Conservation (phyloP, 1,140 invertebrate species). For the Bombus breviceps region DNA sequence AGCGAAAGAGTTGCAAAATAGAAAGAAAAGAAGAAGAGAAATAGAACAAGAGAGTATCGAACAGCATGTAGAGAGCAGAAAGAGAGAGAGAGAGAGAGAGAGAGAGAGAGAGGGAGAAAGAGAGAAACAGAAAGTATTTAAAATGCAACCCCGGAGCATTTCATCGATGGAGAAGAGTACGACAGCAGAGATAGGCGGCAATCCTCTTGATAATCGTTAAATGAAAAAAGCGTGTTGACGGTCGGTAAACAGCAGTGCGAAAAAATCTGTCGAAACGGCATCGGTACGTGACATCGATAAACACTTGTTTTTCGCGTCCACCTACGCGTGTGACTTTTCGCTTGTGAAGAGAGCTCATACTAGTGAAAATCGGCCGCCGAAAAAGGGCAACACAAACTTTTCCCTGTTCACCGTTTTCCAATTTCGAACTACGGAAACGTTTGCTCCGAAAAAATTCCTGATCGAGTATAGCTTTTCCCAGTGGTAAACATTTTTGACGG, state of each 20-base stretch:
- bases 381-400: conserved; percentile 40
- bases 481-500: neutral
- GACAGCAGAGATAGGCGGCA: conserved; percentile 18
- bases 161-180: conserved; percentile 5
- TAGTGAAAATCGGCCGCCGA: conserved; percentile 17
- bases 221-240: conserved; percentile 45
- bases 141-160: conserved; percentile 33
- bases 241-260: conserved; percentile 25
- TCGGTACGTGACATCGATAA: conserved; percentile 44
- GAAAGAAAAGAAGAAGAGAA: neutral
- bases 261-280: conserved; percentile 25
- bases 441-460: neutral
- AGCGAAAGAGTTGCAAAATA: neutral
- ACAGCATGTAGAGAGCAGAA: neutral
- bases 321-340: conserved; percentile 31
- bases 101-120: neutral
- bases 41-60: no score
- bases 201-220: conserved; percentile 52
- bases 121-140: neutral
- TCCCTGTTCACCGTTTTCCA: conserved; percentile 2
- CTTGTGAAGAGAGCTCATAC: neutral
- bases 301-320: conserved; percentile 31
- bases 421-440: neutral
- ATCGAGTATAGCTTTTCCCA: no score
- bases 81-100: neutral